Evolutionary conservation across 2,797 vertebrate species (phyloP), one percentile per base, ranked within the genome.

Genomic region (Psittacula echo): DNA sequence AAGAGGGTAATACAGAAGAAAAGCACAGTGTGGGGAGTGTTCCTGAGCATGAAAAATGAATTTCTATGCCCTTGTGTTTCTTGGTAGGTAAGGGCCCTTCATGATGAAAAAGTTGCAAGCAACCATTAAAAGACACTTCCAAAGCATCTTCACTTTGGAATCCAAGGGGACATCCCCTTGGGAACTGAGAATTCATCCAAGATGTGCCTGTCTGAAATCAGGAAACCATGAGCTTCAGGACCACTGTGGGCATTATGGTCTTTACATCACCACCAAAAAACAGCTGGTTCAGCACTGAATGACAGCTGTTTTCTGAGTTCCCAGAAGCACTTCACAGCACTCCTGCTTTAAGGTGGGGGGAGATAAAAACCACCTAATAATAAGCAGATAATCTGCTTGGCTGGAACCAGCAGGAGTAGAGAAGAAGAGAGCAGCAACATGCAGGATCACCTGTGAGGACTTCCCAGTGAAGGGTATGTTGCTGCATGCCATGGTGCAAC

Each of bases 1-100:
- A 97, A 95, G 11, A 67, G 84, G 74, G 34, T 14, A 68, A 89
- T 8, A 65, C 1, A 77, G 66, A 45, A 81, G 65, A 91, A 20
- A 51, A 80, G 75, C 42, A 85, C 22, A 29, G 19, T 17, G 51
- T 58, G 51, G 29, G 66, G 37, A 79, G 17, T 23, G 20, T 48
- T 93, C 64, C 75, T 82, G 21, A 80, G 37, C n/a, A 48, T 41
- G 47, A 30, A 77, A n/a, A 82, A 62, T 54, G 75, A 81, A 53
- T 84, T 53, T 37, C 37, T 10, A 22, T 24, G 60, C 13, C 44
- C 47, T 79, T 81, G 18, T 45, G 53, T 67, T 94, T 85, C 75
- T 32, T 66, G 16, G 13, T 29, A 47, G 11, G 6, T 16, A 56
- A 75, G 56, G 44, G 44, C 11, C 7, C 26, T 93, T 78, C n/a